Conservation (phyloP, 1,140 invertebrate genomes). For the Rhagoletis pomonella region DNA sequence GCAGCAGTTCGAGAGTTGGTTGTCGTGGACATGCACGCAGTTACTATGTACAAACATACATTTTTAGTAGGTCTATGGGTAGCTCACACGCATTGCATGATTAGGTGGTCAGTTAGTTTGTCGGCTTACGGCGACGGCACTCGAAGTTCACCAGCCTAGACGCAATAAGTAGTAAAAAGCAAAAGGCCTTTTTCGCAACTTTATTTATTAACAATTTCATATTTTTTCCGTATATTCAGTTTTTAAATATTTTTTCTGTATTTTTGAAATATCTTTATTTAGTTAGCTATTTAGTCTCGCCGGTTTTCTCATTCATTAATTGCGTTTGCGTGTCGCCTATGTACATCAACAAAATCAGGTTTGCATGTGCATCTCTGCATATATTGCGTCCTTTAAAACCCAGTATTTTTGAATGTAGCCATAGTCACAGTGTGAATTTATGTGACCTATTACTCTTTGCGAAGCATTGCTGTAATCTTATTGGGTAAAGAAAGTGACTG, state of each 20-base stretch:
- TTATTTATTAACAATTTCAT: not conserved
- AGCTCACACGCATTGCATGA: slow-evolving; percentile 15
- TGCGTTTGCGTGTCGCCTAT: slow-evolving; percentile 56
- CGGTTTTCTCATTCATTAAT: slow-evolving; percentile 54
- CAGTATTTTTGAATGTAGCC: no score
- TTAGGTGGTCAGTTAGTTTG: not conserved
- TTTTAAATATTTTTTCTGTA: not conserved
- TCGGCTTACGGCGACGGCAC: not conserved
- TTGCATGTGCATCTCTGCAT: not conserved
- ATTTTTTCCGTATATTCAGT: not conserved
- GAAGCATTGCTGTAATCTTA: no score
- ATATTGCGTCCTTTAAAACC: slow-evolving; percentile 25
- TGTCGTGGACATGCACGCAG: not conserved
- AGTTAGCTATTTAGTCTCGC: slow-evolving; percentile 43
- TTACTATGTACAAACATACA: not conserved
- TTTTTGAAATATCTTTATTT: slow-evolving; percentile 46
- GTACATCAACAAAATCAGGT: not conserved
- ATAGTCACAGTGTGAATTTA: not conserved
- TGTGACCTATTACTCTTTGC: not conserved
- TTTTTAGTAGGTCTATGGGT: not conserved
- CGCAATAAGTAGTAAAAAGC: not conserved
- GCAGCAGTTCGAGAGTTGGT: not conserved
- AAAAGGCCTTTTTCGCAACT: no score
- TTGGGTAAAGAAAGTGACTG: no score
- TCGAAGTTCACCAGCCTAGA: not conserved